Evolutionary conservation across 2,113 vertebrate species (phyloP).

Genomic region (Thamnaconus septentrionalis): DNA sequence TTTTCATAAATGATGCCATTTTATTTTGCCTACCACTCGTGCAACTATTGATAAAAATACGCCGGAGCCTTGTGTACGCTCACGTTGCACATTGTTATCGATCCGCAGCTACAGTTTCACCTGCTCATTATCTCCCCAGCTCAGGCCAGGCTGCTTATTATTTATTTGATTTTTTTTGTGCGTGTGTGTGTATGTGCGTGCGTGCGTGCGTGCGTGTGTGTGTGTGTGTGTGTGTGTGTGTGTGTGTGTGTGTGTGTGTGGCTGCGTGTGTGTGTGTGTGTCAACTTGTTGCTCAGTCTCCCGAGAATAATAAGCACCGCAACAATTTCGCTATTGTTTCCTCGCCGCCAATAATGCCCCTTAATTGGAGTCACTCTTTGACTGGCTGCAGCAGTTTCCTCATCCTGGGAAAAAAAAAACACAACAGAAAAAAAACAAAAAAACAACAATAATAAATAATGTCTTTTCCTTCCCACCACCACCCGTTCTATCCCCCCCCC

Average conservation of each 20-base stretch:
- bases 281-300: constrained; percentile 94
- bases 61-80: constrained; percentile 25
- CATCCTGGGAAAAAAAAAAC: constrained; percentile 59
- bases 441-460: no score
- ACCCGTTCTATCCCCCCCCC: constrained; percentile 20
- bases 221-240: no score
- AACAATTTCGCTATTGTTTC: constrained; percentile 97
- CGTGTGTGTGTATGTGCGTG: no score
- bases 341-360: constrained; percentile 81
- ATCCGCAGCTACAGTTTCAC: constrained; percentile 64
- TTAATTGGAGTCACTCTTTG: constrained; percentile 86
- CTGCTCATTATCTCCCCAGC: constrained; percentile 55
- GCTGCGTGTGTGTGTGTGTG: constrained; percentile 17
- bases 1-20: constrained; percentile 7
- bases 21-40: constrained; percentile 42
- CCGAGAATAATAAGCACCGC: constrained; percentile 87
- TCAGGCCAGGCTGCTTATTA: constrained; percentile 55
- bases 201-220: no score
- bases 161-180: constrained; percentile 5
- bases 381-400: constrained; percentile 73
- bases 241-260: no score
- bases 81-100: constrained; percentile 57
- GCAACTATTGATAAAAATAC: constrained; percentile 39
- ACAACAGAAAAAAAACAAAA: no score
- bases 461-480: constrained; percentile 15